Base-by-base conservation (phyloP, 2,113 vertebrate genomes). In the Pholis gunnellus region DNA sequence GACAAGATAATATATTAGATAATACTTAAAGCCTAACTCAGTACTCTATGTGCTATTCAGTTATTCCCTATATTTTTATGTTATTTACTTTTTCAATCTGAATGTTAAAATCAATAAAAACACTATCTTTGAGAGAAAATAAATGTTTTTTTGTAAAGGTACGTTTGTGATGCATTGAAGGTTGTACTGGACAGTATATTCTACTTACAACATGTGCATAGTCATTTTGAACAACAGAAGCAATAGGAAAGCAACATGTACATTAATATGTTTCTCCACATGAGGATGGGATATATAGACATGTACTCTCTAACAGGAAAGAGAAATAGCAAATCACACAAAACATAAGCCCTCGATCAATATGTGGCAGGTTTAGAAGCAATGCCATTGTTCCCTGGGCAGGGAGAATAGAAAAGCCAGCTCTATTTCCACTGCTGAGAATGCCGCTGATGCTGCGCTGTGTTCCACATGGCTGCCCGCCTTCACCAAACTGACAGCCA, bases 401-500 rank as follows among this genome's bases (percentile, higher is more conserved):
- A 27, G 59, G 15, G 10, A 59, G 76, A 71, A 54, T 29, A 50
- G 31, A 50, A 71, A 78, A 88, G 82, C 72, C 61, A 14, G 77
- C 83, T 90, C 69, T 60, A 60, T 87, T 89, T 82, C 81, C 75
- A 79, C 79, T 56, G 50, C 80, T 72, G 86, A 57, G 85, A 83
- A 82, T 74, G 87, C 46, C 63, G 71, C 83, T 81, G 56, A 82
- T 86, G 66, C 82, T 29, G 84, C 42, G 75, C 54, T 42, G 74
- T 82, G 93, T 93, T 92, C 85, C 89, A 85, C 89, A 89, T 71
- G 86, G 84, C 74, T 86, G 93, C 85, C 54, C 25, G 20, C 78
- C 88, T 90, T 91, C 88, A 88, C 81, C 88, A 82, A 90, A 91
- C 88, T 92, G 93, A 93, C 91, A 93, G 90, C 85, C 86, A 88